Base-by-base conservation (phyloP, 2,888 invertebrate genomes). In the Tubulanus polymorphus region DNA sequence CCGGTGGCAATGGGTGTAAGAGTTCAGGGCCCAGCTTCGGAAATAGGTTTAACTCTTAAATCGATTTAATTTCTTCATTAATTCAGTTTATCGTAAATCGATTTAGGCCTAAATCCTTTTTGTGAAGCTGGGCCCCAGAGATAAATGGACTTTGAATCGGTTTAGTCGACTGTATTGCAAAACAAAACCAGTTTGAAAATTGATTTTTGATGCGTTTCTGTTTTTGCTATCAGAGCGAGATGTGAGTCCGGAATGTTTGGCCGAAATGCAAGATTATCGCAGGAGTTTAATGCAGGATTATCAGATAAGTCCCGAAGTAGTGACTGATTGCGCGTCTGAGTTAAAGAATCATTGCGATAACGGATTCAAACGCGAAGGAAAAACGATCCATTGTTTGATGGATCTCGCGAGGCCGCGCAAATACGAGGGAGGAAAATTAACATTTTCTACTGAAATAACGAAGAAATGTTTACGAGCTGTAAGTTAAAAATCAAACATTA, bases 381-480 rank as follows among this genome's bases (percentile, higher is more conserved):
- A 88, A 73, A 95, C 95, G 0, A 88, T 99, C 64, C 96, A 97
- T 76, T 99, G 97, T 75, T 81, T 99, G 45, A 91, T 97, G 91
- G 89, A 90, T 37, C 88, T 91, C 78, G 89, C 90, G 1, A 85
- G 88, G 66, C 63, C 63, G 32, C 52, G 54, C 41, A 28, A n/a
- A n/a, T n/a, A n/a, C n/a, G 10, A 32, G 10, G n/a, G n/a, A 32
- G 35, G 35, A 32, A 32, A 32, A 12, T n/a, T 10, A 10, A 32
- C 10, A n/a, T 32, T 32, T 32, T 12, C 10, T 32, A 10, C 35
- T 32, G 10, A 32, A n/a, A 10, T 32, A 12, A 12, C 35, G 35
- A n/a, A 32, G 10, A n/a, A 32, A 12, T 32, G 35, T 32, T n/a
- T 12, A n/a, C 10, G 35, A 32, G 35, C 10, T 10, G 35, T 32